Percentiles rank a stretch among this genome's conserved stretches.
phyloP scores from a whole-genome alignment of 2,888 invertebrate genomes.

The Cerastis leucographa region DNA sequence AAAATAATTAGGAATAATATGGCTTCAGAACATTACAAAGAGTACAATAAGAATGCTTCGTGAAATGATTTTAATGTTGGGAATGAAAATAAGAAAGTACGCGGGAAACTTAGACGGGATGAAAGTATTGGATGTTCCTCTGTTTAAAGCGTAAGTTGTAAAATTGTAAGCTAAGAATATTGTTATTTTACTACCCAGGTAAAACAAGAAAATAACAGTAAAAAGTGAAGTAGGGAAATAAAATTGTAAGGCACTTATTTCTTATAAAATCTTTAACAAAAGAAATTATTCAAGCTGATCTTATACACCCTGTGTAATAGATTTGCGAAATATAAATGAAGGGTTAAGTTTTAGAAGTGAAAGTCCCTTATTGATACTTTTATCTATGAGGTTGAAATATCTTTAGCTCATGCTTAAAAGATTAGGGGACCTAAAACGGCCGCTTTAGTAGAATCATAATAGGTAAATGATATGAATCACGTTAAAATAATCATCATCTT shows the following conservation, averaged over 20 bases:
- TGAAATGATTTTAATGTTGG: conserved; percentile 68
- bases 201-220: neutral
- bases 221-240: no score
- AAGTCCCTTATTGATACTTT: neutral
- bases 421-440: neutral
- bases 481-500: no score
- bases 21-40: conserved; percentile 81
- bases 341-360: neutral
- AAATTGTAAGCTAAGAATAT: conserved; percentile 3
- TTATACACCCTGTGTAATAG: neutral
- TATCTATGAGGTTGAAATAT: conserved; percentile 1
- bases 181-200: conserved; percentile 1
- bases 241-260: neutral
- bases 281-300: neutral
- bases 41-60: conserved; percentile 74
- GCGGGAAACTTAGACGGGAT: conserved; percentile 46
- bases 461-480: no score
- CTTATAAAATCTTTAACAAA: neutral
- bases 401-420: neutral
- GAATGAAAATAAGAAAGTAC: conserved; percentile 64
- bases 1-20: conserved; percentile 85
- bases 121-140: conserved; percentile 31
- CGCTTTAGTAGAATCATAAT: no score
- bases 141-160: neutral
- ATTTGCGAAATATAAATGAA: neutral